Base-by-base conservation (phyloP, 2,888 invertebrate species). In the Athetis lepigone region DNA sequence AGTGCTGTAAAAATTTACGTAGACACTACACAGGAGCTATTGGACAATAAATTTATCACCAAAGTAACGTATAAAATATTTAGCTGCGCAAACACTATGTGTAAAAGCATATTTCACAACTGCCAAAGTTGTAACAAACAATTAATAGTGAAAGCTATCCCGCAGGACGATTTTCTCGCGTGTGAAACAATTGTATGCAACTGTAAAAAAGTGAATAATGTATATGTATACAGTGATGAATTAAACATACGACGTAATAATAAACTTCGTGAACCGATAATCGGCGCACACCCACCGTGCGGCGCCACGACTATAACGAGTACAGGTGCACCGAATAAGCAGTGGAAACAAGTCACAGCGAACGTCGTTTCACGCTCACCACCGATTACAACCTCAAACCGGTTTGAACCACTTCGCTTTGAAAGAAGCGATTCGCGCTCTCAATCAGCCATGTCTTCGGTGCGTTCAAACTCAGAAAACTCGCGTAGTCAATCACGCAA, bases 1-100 rank as follows among this genome's bases (percentile, higher is more conserved):
- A 43, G 43, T 25, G 43, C 25, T 4, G 25, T 43, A n/a, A 43
- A 43, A 25, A 43, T 43, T 43, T 43, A 25, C 25, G 25, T 43
- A 40, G 19, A 40, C 21, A 40, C 40, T 40, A 40, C 19, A 40
- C 40, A 40, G 19, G 11, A 19, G 25, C n/a, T 43, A 25, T 23
- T 43, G 43, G 25, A 43, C 43, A 23, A 43, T 43, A 2, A 43
- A 25, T 43, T 43, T 43, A 6, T 25, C 4, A 23, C 43, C 13
- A n/a, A 43, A 23, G 25, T 43, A n/a, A 25, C 13, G 4, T 43
- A 43, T 25, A 43, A 43, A 43, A 43, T 43, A 23, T 43, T 25
- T 16, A 25, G 23, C 5, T 43, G 43, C 7, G 25, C 25, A 7
- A 43, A 43, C n/a, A 43, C 43, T 2, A n/a, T 43, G 25, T 23